phyloP scores from a whole-genome alignment of 2,113 vertebrate genomes.

The Ammodytes dubius region DNA sequence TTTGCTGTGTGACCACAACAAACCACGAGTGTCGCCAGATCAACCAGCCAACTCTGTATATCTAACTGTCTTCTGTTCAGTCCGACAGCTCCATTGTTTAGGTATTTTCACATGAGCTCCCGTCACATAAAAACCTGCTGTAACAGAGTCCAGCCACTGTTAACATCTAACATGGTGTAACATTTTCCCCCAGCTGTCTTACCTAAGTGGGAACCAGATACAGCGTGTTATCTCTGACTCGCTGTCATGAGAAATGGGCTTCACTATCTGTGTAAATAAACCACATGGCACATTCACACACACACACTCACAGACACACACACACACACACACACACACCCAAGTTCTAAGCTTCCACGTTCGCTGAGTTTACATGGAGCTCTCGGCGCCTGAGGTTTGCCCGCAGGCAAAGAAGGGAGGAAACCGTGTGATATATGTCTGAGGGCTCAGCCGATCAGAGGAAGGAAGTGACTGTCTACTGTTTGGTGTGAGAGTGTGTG shows the following conservation, averaged over 20 bases:
- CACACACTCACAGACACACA: conserved; percentile 18
- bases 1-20: neutral
- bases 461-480: conserved; percentile 57
- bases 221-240: conserved; percentile 53
- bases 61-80: neutral
- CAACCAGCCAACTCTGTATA: neutral
- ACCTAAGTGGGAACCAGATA: conserved; percentile 65
- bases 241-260: conserved; percentile 67
- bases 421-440: conserved; percentile 35
- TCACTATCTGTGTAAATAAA: conserved; percentile 69
- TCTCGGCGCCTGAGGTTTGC: conserved; percentile 9
- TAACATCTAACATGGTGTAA: conserved; percentile 46
- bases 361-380: conserved; percentile 11
- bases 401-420: conserved; percentile 42
- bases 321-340: conserved; percentile 8
- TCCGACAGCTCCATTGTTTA: neutral
- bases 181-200: conserved; percentile 60
- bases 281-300: conserved; percentile 20
- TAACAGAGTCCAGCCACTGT: conserved; percentile 35
- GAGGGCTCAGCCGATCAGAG: conserved; percentile 21
- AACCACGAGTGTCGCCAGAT: neutral
- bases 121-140: conserved; percentile 41
- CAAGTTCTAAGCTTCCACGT: neutral
- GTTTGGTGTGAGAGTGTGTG: conserved; percentile 41
- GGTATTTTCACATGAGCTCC: neutral